phyloP scores from a whole-genome alignment of 2,113 vertebrate species.

The Marmota monax region DNA sequence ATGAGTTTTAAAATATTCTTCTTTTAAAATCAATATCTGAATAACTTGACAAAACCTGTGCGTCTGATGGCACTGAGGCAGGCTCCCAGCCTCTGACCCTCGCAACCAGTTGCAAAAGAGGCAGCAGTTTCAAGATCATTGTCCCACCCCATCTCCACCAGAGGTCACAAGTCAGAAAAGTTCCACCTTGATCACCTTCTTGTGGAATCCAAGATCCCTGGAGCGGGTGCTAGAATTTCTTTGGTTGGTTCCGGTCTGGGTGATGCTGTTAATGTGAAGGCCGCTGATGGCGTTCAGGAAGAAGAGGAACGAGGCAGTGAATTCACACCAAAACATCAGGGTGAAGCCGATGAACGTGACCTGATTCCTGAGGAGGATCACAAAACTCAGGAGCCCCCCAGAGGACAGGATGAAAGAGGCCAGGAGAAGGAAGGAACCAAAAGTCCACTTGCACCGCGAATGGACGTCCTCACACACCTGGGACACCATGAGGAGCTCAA shows the following conservation, averaged over 20 bases:
- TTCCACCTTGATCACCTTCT: neutral
- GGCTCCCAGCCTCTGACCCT: neutral
- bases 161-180: neutral
- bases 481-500: slow-evolving; percentile 92
- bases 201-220: neutral
- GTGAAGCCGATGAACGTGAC: slow-evolving; percentile 86
- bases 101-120: slow-evolving; percentile 17
- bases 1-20: neutral
- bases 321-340: slow-evolving; percentile 91
- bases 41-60: neutral
- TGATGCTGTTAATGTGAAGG: slow-evolving; percentile 90
- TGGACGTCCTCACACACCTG: slow-evolving; percentile 89
- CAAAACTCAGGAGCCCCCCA: slow-evolving; percentile 86
- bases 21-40: slow-evolving; percentile 35
- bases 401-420: slow-evolving; percentile 86
- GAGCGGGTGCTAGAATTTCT: neutral
- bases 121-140: neutral
- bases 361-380: slow-evolving; percentile 85
- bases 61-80: neutral
- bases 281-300: slow-evolving; percentile 91
- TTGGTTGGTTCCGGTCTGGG: slow-evolving; percentile 67
- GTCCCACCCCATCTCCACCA: neutral
- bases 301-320: slow-evolving; percentile 89
- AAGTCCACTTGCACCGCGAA: slow-evolving; percentile 86
- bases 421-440: slow-evolving; percentile 88